Conservation (phyloP, 2,113 vertebrate species). For the Ahaetulla prasina region DNA sequence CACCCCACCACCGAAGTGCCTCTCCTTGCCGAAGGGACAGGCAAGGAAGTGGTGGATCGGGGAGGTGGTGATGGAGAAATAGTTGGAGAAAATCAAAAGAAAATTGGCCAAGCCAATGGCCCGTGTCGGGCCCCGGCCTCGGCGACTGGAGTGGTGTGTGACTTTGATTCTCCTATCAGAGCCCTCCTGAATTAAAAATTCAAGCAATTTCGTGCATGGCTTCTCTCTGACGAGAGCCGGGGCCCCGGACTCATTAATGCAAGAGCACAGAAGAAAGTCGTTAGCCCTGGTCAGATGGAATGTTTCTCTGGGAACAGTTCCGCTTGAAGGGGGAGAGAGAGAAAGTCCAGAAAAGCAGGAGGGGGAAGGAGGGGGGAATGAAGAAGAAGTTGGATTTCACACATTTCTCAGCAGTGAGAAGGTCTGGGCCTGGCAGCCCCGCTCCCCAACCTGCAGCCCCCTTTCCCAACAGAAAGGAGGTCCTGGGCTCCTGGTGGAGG, state of each 20-base stretch:
- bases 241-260: constrained; percentile 92
- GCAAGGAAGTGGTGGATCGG: neutral
- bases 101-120: constrained; percentile 72
- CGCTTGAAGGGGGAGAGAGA: constrained; percentile 66
- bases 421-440: neutral
- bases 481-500: neutral
- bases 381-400: constrained; percentile 63
- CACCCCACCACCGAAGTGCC: neutral
- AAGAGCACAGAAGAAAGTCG: constrained; percentile 81
- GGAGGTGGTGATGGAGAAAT: neutral
- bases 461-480: neutral
- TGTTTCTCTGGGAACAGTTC: constrained; percentile 83
- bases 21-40: neutral
- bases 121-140: constrained; percentile 69
- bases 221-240: constrained; percentile 84
- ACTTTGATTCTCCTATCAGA: constrained; percentile 81
- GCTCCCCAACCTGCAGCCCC: neutral
- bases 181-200: constrained; percentile 85
- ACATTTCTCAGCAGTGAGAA: constrained; percentile 67
- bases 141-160: constrained; percentile 75
- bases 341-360: constrained; percentile 55
- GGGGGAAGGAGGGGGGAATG: neutral
- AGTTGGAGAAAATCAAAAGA: constrained; percentile 50
- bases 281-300: constrained; percentile 81
- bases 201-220: constrained; percentile 96